These are phyloP conservation scores for Turdus rufiventris DNA, from an alignment of 2,113 vertebrate genomes.

Conservation along the genomic window DNA sequence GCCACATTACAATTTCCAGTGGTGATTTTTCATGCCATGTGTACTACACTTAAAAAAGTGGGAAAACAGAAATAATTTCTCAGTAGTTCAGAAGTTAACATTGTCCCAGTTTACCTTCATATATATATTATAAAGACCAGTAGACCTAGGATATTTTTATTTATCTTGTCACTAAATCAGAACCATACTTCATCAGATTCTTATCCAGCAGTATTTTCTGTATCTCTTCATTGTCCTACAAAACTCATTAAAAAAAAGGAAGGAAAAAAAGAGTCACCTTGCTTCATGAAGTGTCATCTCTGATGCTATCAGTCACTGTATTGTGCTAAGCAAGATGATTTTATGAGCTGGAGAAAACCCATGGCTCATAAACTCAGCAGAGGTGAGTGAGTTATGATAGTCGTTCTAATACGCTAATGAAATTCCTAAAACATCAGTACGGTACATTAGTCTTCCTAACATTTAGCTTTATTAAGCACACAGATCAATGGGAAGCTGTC, in stretches of 20 bases:
- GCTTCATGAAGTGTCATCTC: constrained; percentile 56
- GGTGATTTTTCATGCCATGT: neutral
- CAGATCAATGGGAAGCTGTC: constrained; percentile 66
- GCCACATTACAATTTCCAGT: neutral
- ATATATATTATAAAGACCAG: neutral
- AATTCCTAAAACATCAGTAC: constrained; percentile 76
- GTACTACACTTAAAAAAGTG: neutral
- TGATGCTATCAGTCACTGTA: constrained; percentile 61
- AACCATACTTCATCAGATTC: neutral
- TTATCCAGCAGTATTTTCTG: constrained; percentile 9
- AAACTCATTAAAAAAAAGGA: neutral
- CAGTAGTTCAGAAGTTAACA: neutral
- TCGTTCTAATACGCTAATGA: constrained; percentile 71
- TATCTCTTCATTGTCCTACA: constrained; percentile 16
- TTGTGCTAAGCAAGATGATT: constrained; percentile 68
- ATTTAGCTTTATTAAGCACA: constrained; percentile 75
- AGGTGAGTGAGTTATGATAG: constrained; percentile 77
- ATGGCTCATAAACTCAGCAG: constrained; percentile 76
- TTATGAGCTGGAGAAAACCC: constrained; percentile 72
- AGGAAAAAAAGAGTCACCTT: constrained; percentile 66
- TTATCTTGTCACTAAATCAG: neutral
- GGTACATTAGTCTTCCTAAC: constrained; percentile 79
- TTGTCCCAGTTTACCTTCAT: neutral
- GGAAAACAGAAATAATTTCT: neutral
- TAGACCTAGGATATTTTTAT: neutral